Evolutionary conservation across 2,113 vertebrate genomes (phyloP).

Genomic region (Ceyx margarethae): DNA sequence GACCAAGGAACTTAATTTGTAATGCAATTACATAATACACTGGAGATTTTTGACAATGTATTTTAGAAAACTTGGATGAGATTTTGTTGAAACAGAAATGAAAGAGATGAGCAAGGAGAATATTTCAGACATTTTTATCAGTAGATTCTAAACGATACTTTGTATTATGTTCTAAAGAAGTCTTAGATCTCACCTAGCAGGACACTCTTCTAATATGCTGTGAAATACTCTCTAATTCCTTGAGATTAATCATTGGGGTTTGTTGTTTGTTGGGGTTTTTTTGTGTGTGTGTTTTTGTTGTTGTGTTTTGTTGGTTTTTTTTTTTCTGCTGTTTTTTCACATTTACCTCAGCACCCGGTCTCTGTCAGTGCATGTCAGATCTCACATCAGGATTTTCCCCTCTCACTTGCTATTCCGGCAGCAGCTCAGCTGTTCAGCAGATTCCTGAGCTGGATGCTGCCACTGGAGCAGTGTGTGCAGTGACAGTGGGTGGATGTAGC

Average conservation of each 20-base stretch:
- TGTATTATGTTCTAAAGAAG: neutral
- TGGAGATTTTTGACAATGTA: neutral
- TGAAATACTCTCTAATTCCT: no score
- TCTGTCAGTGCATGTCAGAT: no score
- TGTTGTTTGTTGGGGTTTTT: no score
- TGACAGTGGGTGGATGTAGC: neutral
- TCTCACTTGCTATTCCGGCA: neutral
- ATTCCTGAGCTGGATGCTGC: neutral
- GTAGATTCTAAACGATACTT: neutral
- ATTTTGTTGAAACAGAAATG: neutral
- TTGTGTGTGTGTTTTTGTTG: no score
- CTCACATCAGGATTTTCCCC: neutral
- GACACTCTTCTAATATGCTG: no score
- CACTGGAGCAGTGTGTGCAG: rapidly evolving
- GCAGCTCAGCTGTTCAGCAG: rapidly evolving
- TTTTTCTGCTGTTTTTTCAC: no score
- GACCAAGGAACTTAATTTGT: neutral
- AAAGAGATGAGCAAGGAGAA: neutral
- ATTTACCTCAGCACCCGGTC: neutral
- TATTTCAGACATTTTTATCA: neutral
- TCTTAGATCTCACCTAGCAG: neutral
- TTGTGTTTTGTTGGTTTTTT: no score
- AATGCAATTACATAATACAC: neutral
- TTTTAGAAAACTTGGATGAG: neutral
- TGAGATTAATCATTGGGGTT: no score